phyloP scores from a whole-genome alignment of 1,140 invertebrate genomes.

The Glossosoma conforme region DNA sequence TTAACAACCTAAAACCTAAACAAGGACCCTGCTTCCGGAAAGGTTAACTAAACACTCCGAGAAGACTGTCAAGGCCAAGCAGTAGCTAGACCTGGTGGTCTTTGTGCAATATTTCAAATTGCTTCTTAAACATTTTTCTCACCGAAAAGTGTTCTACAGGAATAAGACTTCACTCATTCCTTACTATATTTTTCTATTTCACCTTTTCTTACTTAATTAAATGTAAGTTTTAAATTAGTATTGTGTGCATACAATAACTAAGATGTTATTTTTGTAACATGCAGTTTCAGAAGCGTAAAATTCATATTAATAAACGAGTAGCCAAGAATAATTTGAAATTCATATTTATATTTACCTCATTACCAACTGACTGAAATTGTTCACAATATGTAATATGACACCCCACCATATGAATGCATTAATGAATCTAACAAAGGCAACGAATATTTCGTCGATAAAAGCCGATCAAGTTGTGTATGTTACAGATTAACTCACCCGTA shows the following conservation, averaged over 20 bases:
- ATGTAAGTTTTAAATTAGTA: conserved; percentile 30
- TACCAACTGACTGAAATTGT: too few species aligned
- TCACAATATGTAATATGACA: too few species aligned
- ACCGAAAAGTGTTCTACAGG: conserved; percentile 53
- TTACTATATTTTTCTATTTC: conserved; percentile 36
- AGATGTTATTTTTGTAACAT: conserved; percentile 30
- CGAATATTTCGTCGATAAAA: too few species aligned
- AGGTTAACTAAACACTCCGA: conserved; percentile 94
- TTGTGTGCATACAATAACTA: conserved; percentile 18
- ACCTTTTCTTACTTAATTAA: conserved; percentile 28
- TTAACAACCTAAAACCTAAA: too few species aligned
- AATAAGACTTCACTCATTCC: conserved; percentile 54
- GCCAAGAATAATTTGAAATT: too few species aligned
- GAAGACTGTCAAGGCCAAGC: conserved; percentile 85
- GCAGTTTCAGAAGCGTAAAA: conserved; percentile 30
- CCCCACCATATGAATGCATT: too few species aligned
- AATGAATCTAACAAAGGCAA: too few species aligned
- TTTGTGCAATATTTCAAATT: conserved; percentile 49
- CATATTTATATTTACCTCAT: too few species aligned
- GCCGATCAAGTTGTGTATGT: too few species aligned
- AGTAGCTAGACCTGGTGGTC: conserved; percentile 61
- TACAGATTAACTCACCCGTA: too few species aligned
- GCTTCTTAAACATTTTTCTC: conserved; percentile 50
- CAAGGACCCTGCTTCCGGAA: conserved; percentile 76
- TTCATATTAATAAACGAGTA: conserved; percentile 33